These are phyloP conservation scores for Drosophila borealis DNA, from an alignment of 2,888 invertebrate species.

Conservation along the genomic window DNA sequence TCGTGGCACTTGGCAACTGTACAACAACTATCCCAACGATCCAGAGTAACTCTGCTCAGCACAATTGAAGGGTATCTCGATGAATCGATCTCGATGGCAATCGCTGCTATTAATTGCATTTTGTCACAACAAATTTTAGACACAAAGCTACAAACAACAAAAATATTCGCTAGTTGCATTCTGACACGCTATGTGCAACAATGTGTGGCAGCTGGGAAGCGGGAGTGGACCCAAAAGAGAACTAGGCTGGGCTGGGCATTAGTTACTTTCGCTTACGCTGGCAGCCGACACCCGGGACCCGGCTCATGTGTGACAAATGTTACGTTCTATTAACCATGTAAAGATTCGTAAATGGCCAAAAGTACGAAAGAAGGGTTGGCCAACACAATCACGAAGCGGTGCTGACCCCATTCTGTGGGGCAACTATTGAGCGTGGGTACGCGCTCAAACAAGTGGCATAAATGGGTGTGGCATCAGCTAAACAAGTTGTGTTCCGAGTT, in stretches of 20 bases:
- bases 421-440: constrained; percentile 26
- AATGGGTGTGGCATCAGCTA: constrained; percentile 31
- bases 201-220: constrained; percentile 27
- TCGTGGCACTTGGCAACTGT: constrained; percentile 32
- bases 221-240: constrained; percentile 22
- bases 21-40: constrained; percentile 15
- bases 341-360: constrained; percentile 50
- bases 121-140: constrained; percentile 71
- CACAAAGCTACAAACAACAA: background rate
- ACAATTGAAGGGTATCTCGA: constrained; percentile 53
- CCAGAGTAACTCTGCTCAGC: constrained; percentile 9
- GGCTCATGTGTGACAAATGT: constrained; percentile 65
- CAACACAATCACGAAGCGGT: constrained; percentile 14
- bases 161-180: constrained; percentile 60
- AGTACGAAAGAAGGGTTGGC: constrained; percentile 47
- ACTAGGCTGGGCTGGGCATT: constrained; percentile 21
- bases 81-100: constrained; percentile 37
- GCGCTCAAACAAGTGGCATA: constrained; percentile 20
- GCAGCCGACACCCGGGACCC: background rate
- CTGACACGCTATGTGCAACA: constrained; percentile 60
- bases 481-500: background rate
- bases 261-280: constrained; percentile 53
- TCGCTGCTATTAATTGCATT: constrained; percentile 72
- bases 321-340: constrained; percentile 77
- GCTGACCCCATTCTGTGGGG: constrained; percentile 54